Conservation (phyloP, 2,888 invertebrate species). For the Limenitis camilla region DNA sequence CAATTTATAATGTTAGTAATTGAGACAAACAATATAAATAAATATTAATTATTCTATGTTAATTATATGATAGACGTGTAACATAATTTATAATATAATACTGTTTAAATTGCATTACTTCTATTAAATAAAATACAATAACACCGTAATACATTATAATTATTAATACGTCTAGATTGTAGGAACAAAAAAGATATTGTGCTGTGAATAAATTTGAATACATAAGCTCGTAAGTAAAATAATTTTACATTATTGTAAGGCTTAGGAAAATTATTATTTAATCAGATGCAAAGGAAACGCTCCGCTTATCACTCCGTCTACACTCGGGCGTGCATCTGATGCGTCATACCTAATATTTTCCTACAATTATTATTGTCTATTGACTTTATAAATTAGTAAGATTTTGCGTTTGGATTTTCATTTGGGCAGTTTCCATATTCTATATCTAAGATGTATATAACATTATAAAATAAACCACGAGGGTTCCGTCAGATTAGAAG, state of each 20-base stretch:
- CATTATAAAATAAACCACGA: too few relatives aligned
- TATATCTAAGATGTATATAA: too few relatives aligned
- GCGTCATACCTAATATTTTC: constrained; percentile 60
- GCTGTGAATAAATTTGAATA: constrained; percentile 2
- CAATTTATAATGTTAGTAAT: too few relatives aligned
- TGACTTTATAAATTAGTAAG: too few relatives aligned
- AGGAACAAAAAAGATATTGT: not conserved
- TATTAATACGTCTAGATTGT: not conserved
- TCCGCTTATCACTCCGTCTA: constrained; percentile 26
- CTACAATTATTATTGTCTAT: constrained; percentile 17
- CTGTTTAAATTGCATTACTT: not conserved
- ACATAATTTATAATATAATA: too few relatives aligned
- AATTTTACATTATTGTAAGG: not conserved
- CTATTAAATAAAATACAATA: not conserved
- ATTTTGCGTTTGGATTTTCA: too few relatives aligned
- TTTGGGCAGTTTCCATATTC: too few relatives aligned
- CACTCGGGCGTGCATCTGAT: constrained; percentile 43
- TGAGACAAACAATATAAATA: too few relatives aligned
- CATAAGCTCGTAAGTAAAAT: not conserved
- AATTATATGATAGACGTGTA: too few relatives aligned
- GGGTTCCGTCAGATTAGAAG: too few relatives aligned
- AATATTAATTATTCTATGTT: too few relatives aligned
- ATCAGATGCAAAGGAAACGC: constrained; percentile 1
- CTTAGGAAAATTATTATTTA: not conserved
- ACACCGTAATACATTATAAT: not conserved